Evolutionary conservation across 2,888 invertebrate genomes (phyloP), one percentile per base, ranked within the genome.

Genomic region (Hypena proboscidalis): DNA sequence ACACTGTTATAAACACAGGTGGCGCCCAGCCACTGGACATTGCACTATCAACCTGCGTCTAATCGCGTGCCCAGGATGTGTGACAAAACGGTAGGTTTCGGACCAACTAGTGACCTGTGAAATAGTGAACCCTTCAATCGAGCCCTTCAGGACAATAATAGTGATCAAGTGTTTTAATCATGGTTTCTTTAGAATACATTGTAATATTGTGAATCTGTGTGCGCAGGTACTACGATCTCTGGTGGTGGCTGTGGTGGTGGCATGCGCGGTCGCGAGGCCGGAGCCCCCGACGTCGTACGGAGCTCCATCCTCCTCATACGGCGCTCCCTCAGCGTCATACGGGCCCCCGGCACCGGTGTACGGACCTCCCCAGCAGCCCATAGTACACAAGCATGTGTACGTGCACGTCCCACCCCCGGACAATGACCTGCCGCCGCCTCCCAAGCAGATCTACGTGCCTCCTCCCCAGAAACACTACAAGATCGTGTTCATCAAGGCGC

Each of bases 401-500:
- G 97, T 97, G 9, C 97, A 97, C 82, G 96, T 97, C 9, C 97
- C 97, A 32, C 97, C 97, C 41, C 96, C 97, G 69, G 97, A 97
- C 82, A 95, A 95, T 17, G 96, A 96, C 70, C 92, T 94, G 73
- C 93, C 93, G 21, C 92, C 94, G 10, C 93, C 95, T 10, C 94
- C 78, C 57, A 91, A 91, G 64, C 91, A 73, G 25, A 85, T 91
- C 69, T 80, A 88, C 57, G 91, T 91, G 51, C 86, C 91, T 41
- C 90, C 91, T 34, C 94, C 95, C 1, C 95, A 95, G 80, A 96
- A 95, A 68, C 95, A 96, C 78, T 96, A 96, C 92, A 95, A 96
- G 80, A 96, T 96, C 71, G 95, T 96, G 65, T 96, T 96, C 92
- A 96, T 96, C 80, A 95, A 95, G 92, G 93, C 93, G 10, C 93